Percentiles rank a stretch among this genome's conserved stretches.
These are phyloP conservation scores for Tylochromis polylepis DNA, from an alignment of 2,113 vertebrate species.

Conservation along the genomic window DNA sequence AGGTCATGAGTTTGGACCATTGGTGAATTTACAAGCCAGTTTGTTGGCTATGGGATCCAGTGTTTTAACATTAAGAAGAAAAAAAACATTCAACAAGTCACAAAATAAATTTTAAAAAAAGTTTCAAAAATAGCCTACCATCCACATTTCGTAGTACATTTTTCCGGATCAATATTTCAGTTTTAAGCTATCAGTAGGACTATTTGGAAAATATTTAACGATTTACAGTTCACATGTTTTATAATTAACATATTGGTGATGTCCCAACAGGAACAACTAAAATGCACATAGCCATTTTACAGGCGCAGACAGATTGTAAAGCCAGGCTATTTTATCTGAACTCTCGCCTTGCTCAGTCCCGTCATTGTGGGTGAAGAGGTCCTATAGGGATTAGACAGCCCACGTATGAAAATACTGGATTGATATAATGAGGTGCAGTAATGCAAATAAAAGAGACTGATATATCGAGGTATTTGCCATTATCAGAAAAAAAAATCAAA, in stretches of 20 bases:
- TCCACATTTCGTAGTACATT: conserved; percentile 41
- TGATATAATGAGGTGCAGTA: conserved; percentile 91
- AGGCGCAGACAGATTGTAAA: conserved; percentile 79
- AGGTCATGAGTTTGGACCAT: conserved; percentile 44
- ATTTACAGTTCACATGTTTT: conserved; percentile 72
- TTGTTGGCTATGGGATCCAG: conserved; percentile 46
- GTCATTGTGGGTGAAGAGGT: conserved; percentile 83
- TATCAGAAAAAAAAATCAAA: conserved; percentile 28
- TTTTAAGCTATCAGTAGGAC: conserved; percentile 56
- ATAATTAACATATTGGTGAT: conserved; percentile 64
- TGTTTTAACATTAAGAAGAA: conserved; percentile 58
- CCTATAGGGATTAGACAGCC: conserved; percentile 79
- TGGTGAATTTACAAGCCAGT: conserved; percentile 39
- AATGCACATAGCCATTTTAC: conserved; percentile 62
- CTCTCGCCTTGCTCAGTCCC: conserved; percentile 86
- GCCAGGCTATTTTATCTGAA: conserved; percentile 85
- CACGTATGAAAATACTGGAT: conserved; percentile 90
- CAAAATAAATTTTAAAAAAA: conserved; percentile 45
- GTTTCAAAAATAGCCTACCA: conserved; percentile 41
- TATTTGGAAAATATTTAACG: conserved; percentile 64
- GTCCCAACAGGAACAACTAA: conserved; percentile 67
- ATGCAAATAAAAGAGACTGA: conserved; percentile 70
- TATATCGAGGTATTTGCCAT: conserved; percentile 75
- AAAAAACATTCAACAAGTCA: conserved; percentile 71
- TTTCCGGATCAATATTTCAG: conserved; percentile 44